Percentiles rank a stretch among this genome's conserved stretches.
Evolutionary conservation across 2,888 invertebrate species (phyloP).

Genomic region (Camponotus fellah): DNA sequence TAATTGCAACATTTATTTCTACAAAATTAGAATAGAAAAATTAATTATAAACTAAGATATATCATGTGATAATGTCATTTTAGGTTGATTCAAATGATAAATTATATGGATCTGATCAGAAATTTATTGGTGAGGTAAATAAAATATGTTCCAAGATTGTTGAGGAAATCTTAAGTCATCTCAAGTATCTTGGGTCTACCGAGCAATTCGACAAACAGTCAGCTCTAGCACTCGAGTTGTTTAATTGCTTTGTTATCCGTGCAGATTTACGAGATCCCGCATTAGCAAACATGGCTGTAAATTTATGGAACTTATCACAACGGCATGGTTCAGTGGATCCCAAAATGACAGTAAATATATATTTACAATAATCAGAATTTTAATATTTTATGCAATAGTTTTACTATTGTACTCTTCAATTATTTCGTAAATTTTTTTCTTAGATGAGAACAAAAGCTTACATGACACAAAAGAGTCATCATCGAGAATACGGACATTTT

Average conservation of each 20-base stretch:
- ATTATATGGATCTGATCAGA: conserved; percentile 95
- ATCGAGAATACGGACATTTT: conserved; percentile 79
- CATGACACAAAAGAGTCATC: conserved; percentile 79
- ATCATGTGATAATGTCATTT: conserved; percentile 46
- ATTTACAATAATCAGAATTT: conserved; percentile 7
- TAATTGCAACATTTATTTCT: not conserved
- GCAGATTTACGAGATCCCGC: conserved; percentile 89
- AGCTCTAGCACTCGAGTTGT: conserved; percentile 91
- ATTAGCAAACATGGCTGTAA: conserved; percentile 90
- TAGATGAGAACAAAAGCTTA: conserved; percentile 82
- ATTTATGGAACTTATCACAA: conserved; percentile 93
- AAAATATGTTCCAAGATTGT: conserved; percentile 92
- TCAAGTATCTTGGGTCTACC: conserved; percentile 89
- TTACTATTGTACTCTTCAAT: conserved; percentile 15
- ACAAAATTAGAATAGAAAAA: not conserved
- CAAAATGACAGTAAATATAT: conserved; percentile 85
- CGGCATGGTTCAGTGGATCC: conserved; percentile 89
- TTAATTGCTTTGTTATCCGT: conserved; percentile 89
- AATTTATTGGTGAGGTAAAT: conserved; percentile 93
- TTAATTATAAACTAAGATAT: conserved; percentile 16
- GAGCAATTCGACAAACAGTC: conserved; percentile 91
- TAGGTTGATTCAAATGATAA: conserved; percentile 97
- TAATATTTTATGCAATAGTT: conserved; percentile 25
- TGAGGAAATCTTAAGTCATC: conserved; percentile 91
- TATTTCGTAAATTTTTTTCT: conserved; percentile 57